Evolutionary conservation across 2,888 invertebrate genomes (phyloP).

Genomic region (Cantharis lateralis): DNA sequence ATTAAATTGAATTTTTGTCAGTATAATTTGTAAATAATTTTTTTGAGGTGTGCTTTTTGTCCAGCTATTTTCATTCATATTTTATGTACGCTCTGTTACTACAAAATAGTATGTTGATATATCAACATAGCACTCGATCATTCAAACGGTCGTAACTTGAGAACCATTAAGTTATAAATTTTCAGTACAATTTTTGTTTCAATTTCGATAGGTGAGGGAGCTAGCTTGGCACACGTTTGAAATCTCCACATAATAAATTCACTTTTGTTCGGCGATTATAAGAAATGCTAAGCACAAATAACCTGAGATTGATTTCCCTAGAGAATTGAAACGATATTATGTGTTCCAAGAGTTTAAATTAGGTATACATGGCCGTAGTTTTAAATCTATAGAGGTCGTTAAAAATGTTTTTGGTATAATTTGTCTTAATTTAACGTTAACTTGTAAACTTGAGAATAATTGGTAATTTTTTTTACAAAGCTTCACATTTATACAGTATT

Average conservation of each 20-base stretch:
- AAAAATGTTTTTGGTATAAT: neutral
- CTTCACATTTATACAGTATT: slow-evolving; percentile 34
- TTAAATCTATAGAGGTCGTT: neutral
- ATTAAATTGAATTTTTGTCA: too few relatives aligned
- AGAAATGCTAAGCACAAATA: neutral
- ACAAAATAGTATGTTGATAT: neutral
- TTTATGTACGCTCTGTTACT: too few relatives aligned
- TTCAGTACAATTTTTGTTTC: neutral
- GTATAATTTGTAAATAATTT: too few relatives aligned
- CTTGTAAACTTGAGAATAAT: slow-evolving; percentile 7
- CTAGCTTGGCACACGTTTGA: too few relatives aligned
- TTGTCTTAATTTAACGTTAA: neutral
- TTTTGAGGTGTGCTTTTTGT: too few relatives aligned
- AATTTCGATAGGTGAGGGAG: neutral
- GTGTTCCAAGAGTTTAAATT: neutral
- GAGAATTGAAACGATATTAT: neutral
- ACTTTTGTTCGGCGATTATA: neutral
- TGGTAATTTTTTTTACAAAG: slow-evolving; percentile 2
- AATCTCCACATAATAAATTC: neutral
- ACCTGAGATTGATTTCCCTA: neutral
- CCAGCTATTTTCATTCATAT: too few relatives aligned
- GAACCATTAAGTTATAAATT: too few relatives aligned
- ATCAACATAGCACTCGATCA: too few relatives aligned
- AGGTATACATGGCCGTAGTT: neutral
- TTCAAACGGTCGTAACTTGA: too few relatives aligned